Conservation (phyloP, 1,140 invertebrate genomes). For the Listronotus oregonensis region DNA sequence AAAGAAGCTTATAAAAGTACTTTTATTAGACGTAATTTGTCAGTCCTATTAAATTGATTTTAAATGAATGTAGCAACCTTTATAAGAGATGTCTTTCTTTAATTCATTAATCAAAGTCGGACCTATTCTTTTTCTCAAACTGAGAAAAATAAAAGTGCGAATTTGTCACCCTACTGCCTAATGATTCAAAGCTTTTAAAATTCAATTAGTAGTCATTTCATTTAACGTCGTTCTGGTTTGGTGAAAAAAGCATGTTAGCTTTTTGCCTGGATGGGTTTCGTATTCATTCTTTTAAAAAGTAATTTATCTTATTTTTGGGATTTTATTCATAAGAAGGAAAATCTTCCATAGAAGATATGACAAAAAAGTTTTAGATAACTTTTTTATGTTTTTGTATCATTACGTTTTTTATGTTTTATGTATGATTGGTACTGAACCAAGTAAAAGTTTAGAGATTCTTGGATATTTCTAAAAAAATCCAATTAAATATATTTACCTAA, state of each 20-base stretch:
- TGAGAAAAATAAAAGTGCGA: slow-evolving; percentile 29
- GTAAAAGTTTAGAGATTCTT: too few relatives aligned
- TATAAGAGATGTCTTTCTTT: slow-evolving; percentile 30
- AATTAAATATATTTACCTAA: too few relatives aligned
- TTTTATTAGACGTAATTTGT: slow-evolving; percentile 23
- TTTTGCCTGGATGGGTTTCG: slow-evolving; percentile 13
- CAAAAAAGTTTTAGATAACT: too few relatives aligned
- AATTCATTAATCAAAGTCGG: slow-evolving; percentile 36
- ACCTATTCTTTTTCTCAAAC: slow-evolving; percentile 21
- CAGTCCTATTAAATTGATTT: slow-evolving; percentile 23
- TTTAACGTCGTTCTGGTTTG: slow-evolving; percentile 9
- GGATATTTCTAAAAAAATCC: too few relatives aligned
- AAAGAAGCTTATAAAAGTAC: slow-evolving; percentile 6
- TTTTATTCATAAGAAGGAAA: too few relatives aligned
- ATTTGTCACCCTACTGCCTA: slow-evolving; percentile 29
- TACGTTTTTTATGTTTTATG: too few relatives aligned
- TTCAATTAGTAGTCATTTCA: slow-evolving; percentile 33
- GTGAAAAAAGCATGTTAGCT: slow-evolving; percentile 17
- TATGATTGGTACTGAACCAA: too few relatives aligned
- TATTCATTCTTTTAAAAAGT: slow-evolving; percentile 11
- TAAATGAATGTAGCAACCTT: slow-evolving; percentile 26
- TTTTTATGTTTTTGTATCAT: too few relatives aligned
- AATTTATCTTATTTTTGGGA: slow-evolving; percentile 2
- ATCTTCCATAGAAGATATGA: too few relatives aligned
- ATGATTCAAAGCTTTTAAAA: slow-evolving; percentile 36